Evolutionary conservation across 2,113 vertebrate genomes (phyloP).

Genomic region (Pedetes capensis): DNA sequence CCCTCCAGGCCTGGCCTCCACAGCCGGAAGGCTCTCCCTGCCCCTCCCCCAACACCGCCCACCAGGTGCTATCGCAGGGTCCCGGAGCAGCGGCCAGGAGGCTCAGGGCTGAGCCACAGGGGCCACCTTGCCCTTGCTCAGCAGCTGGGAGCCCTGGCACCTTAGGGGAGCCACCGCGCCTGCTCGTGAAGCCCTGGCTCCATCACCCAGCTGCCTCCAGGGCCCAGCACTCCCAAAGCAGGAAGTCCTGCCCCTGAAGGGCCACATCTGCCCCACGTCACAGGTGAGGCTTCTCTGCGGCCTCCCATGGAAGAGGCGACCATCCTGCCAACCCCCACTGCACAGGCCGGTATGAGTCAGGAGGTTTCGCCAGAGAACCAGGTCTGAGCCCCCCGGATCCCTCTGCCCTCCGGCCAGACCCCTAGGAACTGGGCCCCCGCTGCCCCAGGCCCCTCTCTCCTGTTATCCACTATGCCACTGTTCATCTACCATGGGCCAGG

Average conservation of each 20-base stretch:
- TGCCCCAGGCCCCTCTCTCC: neutral
- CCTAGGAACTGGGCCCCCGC: neutral
- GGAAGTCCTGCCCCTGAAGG: neutral
- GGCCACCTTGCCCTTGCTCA: rapidly evolving
- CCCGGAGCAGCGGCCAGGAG: rapidly evolving
- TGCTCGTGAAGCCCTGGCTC: rapidly evolving
- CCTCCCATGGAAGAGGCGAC: rapidly evolving
- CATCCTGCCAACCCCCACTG: neutral
- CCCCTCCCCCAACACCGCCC: rapidly evolving
- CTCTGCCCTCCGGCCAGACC: neutral
- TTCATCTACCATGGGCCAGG: neutral
- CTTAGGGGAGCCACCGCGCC: too few relatives aligned
- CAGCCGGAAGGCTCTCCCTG: rapidly evolving
- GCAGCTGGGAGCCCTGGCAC: rapidly evolving
- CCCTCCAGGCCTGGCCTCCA: neutral
- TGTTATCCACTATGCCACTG: rapidly evolving
- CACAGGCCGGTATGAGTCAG: rapidly evolving
- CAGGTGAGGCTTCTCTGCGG: neutral
- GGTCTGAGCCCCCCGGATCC: neutral
- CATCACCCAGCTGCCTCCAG: neutral
- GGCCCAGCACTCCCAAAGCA: neutral
- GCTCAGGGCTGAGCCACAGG: too few relatives aligned
- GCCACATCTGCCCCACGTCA: rapidly evolving
- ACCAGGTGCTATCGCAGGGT: rapidly evolving
- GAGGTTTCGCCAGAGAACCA: neutral